Evolutionary conservation across 92 coral and sea anemone genomes (phyloP).

Genomic region (Bergia puertoricense): DNA sequence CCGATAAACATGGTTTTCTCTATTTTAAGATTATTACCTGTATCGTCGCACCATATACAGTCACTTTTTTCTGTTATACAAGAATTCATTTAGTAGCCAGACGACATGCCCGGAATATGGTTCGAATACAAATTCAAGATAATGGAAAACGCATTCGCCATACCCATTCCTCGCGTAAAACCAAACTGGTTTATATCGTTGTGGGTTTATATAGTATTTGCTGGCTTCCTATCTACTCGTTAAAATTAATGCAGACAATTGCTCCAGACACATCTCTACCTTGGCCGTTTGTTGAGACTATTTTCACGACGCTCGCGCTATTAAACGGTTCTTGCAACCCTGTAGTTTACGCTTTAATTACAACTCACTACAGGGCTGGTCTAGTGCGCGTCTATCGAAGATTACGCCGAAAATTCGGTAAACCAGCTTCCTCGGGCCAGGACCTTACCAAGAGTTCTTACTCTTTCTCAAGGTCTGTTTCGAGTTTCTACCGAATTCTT

Average conservation of each 20-base stretch:
- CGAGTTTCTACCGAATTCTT: slow-evolving; percentile 66
- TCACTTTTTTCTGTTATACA: slow-evolving; percentile 85
- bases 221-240: slow-evolving; percentile 87
- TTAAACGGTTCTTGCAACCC: slow-evolving; percentile 88
- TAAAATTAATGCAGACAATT: slow-evolving; percentile 62
- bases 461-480: slow-evolving; percentile 72
- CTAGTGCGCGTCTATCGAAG: slow-evolving; percentile 69
- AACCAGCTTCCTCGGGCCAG: slow-evolving; percentile 47
- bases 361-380: slow-evolving; percentile 89
- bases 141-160: slow-evolving; percentile 73
- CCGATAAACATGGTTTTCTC: slow-evolving; percentile 71
- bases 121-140: slow-evolving; percentile 88
- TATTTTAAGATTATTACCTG: slow-evolving; percentile 64
- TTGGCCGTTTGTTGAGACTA: slow-evolving; percentile 42
- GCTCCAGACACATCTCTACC: slow-evolving; percentile 59
- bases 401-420: slow-evolving; percentile 61
- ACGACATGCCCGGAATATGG: slow-evolving; percentile 88
- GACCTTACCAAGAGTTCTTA: slow-evolving; percentile 67
- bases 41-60: slow-evolving; percentile 65
- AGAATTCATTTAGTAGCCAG: slow-evolving; percentile 94
- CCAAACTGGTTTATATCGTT: slow-evolving; percentile 82
- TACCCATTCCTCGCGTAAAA: slow-evolving; percentile 71
- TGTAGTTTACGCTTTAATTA: slow-evolving; percentile 84
- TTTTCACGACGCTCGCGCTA: slow-evolving; percentile 71
- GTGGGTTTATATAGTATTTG: slow-evolving; percentile 80